Percentiles rank a stretch among this genome's conserved stretches.
phyloP scores from a whole-genome alignment of 2,888 invertebrate species.

The Glyphotaelius pellucidus region DNA sequence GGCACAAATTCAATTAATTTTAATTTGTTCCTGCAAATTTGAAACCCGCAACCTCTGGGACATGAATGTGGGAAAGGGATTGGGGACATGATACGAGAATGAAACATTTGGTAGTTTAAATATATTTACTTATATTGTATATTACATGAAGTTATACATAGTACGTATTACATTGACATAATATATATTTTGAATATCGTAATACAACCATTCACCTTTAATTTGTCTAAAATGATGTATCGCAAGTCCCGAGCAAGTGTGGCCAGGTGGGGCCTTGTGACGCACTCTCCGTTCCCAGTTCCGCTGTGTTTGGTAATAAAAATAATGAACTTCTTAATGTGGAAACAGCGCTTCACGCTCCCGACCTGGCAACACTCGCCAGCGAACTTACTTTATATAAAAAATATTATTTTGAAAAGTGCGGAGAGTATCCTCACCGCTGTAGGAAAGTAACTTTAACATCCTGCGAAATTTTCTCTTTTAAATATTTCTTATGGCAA shows the following conservation, averaged over 20 bases:
- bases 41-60: no score
- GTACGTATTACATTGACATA: slow-evolving; percentile 66
- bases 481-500: slow-evolving; percentile 41
- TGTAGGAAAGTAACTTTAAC: slow-evolving; percentile 21
- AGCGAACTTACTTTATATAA: slow-evolving; percentile 36
- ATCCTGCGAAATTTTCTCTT: slow-evolving; percentile 34
- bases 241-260: slow-evolving; percentile 36
- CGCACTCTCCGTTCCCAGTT: background rate
- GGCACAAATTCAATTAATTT: no score
- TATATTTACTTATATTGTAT: slow-evolving; percentile 64
- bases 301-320: slow-evolving; percentile 20
- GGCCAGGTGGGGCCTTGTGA: background rate
- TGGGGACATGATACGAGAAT: background rate
- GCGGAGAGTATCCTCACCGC: slow-evolving; percentile 1
- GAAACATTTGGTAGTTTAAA: slow-evolving; percentile 37
- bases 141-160: slow-evolving; percentile 66
- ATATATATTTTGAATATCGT: slow-evolving; percentile 61
- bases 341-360: background rate
- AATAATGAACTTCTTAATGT: slow-evolving; percentile 15
- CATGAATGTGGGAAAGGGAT: background rate
- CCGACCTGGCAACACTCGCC: slow-evolving; percentile 2
- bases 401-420: slow-evolving; percentile 36
- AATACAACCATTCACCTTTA: slow-evolving; percentile 63
- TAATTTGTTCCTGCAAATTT: no score
- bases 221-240: slow-evolving; percentile 60